A percentile compares a stretch with the other conserved stretches of the same genome.
phyloP scores from a whole-genome alignment of 2,888 invertebrate species.

The Andrena fulva region DNA sequence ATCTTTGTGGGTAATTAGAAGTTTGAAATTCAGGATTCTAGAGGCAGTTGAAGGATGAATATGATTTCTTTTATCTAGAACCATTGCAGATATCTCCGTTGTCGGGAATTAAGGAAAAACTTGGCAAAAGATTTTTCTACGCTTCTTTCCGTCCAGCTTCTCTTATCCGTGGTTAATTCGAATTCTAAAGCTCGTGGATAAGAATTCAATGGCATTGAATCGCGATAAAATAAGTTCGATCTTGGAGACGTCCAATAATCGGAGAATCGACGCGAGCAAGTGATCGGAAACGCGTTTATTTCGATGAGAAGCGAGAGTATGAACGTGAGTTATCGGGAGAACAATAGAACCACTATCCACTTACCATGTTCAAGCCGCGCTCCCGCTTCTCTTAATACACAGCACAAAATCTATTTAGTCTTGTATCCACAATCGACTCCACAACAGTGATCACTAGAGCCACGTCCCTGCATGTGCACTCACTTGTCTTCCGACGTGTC shows the following conservation, averaged over 20 bases:
- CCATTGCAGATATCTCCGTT: not conserved
- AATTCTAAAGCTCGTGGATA: not conserved
- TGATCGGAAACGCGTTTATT: conserved; percentile 13
- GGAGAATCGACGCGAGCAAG: not conserved
- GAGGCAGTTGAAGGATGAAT: not conserved
- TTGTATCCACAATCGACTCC: not conserved
- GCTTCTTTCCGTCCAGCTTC: not conserved
- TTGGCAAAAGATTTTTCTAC: not conserved
- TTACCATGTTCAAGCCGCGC: not conserved
- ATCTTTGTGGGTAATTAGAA: not conserved
- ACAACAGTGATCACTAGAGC: not conserved
- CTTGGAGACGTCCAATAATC: conserved; percentile 22
- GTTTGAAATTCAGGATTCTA: not conserved
- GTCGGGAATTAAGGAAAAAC: not conserved
- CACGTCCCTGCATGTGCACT: not conserved
- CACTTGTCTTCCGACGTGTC: too few relatives aligned
- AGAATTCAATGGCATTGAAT: conserved; percentile 1
- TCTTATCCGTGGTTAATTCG: conserved; percentile 4
- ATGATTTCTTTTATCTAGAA: not conserved
- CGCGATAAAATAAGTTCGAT: conserved; percentile 19
- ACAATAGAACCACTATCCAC: not conserved
- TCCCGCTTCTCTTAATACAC: not conserved
- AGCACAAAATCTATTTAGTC: not conserved
- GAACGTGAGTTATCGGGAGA: conserved; percentile 1
- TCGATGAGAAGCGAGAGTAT: not conserved